Conservation (phyloP, 2,888 invertebrate genomes). For the Drepana falcataria region DNA sequence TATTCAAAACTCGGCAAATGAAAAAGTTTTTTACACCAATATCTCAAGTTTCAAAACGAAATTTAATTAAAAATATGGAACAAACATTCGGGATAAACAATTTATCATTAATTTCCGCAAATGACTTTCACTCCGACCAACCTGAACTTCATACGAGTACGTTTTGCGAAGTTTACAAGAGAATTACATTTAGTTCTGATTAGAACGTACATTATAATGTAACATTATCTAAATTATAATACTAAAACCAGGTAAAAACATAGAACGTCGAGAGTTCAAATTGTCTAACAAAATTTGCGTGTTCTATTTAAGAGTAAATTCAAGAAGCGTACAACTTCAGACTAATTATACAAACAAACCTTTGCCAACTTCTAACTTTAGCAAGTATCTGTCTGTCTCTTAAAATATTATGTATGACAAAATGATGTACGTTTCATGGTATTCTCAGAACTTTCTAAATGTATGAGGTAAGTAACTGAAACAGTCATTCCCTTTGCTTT, state of each 20-base stretch:
- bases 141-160: slow-evolving; percentile 12
- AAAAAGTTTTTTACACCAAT: neutral
- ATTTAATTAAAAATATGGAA: neutral
- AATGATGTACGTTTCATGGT: slow-evolving; percentile 10
- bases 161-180: slow-evolving; percentile 22
- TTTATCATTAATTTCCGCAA: slow-evolving; percentile 19
- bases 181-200: slow-evolving; percentile 26
- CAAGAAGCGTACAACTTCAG: slow-evolving; percentile 17
- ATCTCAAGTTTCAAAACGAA: no score
- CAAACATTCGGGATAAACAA: neutral
- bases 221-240: slow-evolving; percentile 10
- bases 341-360: slow-evolving; percentile 65
- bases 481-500: no score
- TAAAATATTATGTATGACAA: slow-evolving; percentile 18
- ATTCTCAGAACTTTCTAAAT: neutral
- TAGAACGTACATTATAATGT: slow-evolving; percentile 19
- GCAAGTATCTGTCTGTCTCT: slow-evolving; percentile 47
- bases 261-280: slow-evolving; percentile 16
- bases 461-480: no score
- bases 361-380: slow-evolving; percentile 49
- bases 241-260: slow-evolving; percentile 16
- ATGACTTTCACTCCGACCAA: slow-evolving; percentile 14
- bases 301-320: slow-evolving; percentile 28
- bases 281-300: slow-evolving; percentile 39
- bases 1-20: neutral